A percentile compares a stretch with the other conserved stretches of the same genome.
These are phyloP conservation scores for Buphagus erythrorhynchus DNA, from an alignment of 2,797 vertebrate species.

Conservation along the genomic window DNA sequence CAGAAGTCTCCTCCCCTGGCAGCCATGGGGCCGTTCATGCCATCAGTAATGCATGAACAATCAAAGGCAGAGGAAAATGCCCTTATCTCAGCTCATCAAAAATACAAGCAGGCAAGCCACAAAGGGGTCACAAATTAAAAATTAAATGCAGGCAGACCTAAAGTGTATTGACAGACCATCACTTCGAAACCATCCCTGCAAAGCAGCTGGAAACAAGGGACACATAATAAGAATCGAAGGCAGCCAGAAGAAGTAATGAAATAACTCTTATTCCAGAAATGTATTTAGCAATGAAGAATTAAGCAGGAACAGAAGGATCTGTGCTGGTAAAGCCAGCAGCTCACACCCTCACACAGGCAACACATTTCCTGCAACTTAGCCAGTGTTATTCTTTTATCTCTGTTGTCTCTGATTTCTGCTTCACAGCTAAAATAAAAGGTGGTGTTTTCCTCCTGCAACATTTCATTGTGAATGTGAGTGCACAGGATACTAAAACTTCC, in stretches of 20 bases:
- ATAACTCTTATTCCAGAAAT: background rate
- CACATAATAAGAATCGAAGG: background rate
- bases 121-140: slow-evolving; percentile 70
- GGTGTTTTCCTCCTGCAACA: background rate
- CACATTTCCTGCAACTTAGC: background rate
- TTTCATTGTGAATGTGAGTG: background rate
- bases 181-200: background rate
- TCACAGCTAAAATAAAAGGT: background rate
- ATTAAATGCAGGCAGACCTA: slow-evolving; percentile 50
- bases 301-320: background rate
- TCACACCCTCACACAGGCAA: background rate
- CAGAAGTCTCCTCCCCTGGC: background rate
- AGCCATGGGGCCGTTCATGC: slow-evolving; percentile 20
- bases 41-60: slow-evolving; percentile 52
- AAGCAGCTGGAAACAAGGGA: background rate
- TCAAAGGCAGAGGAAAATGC: slow-evolving; percentile 45
- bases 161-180: slow-evolving; percentile 58
- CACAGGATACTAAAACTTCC: background rate
- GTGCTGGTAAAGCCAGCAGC: background rate
- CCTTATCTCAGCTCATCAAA: slow-evolving; percentile 71
- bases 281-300: background rate
- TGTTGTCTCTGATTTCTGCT: background rate
- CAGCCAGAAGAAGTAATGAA: background rate
- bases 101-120: slow-evolving; percentile 59
- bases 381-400: background rate